These are phyloP conservation scores for Agelas oroides DNA, from an alignment of 37 sponge, comb jelly and placozoan genomes.

Conservation along the genomic window DNA sequence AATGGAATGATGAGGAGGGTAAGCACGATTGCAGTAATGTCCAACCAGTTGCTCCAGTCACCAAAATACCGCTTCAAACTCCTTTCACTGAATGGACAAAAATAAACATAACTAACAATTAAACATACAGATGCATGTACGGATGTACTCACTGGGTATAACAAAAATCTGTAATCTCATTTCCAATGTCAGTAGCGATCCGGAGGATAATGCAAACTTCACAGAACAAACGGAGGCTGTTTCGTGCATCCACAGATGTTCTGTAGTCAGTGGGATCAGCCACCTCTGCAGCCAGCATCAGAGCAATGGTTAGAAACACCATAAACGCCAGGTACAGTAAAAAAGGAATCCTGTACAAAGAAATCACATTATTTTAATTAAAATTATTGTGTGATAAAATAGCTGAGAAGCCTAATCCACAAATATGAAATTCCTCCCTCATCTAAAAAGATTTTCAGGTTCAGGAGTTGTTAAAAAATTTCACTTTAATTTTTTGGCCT, in stretches of 20 bases:
- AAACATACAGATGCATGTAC: not conserved
- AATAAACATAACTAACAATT: not conserved
- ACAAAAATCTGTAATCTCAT: not conserved
- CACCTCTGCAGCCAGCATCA: not conserved
- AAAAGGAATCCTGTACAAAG: slow-evolving; percentile 3
- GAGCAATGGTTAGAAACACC: slow-evolving; percentile 12
- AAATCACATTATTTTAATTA: not conserved
- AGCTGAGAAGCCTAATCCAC: too few species aligned
- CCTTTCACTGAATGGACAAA: not conserved
- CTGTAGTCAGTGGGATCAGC: not conserved
- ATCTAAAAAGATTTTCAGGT: too few species aligned
- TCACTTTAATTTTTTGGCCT: too few species aligned
- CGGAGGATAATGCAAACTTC: not conserved
- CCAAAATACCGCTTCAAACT: not conserved
- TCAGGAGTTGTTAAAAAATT: too few species aligned
- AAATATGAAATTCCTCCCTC: too few species aligned
- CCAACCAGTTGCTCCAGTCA: slow-evolving; percentile 20
- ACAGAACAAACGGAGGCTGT: slow-evolving; percentile 5
- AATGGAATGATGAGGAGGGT: slow-evolving; percentile 22
- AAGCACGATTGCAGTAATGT: not conserved
- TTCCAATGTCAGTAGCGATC: not conserved
- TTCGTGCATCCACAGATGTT: too few species aligned
- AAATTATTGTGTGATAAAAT: too few species aligned
- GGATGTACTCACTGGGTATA: not conserved
- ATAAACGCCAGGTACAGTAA: not conserved